phyloP scores from a whole-genome alignment of 1,140 invertebrate genomes.

The Drosophila ohnishii region DNA sequence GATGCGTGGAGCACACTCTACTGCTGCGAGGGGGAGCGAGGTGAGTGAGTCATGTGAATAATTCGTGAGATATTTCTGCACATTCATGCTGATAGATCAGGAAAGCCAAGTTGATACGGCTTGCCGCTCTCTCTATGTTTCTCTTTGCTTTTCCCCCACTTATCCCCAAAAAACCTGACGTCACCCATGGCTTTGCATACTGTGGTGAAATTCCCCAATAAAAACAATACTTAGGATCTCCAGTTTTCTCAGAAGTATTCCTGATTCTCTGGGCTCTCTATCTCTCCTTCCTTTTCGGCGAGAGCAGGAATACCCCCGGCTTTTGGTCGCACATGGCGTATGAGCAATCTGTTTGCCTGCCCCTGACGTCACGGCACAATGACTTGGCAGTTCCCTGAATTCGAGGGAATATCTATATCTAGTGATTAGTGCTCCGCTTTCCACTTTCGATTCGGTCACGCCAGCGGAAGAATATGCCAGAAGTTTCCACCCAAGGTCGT shows the following conservation, averaged over 20 bases:
- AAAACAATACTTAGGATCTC: background rate
- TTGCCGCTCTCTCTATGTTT: slow-evolving; percentile 11
- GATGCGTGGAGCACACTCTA: slow-evolving; percentile 20
- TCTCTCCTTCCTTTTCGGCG: too few species aligned
- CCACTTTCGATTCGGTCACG: slow-evolving; percentile 29
- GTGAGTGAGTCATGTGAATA: slow-evolving; percentile 44
- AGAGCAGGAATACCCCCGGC: slow-evolving; percentile 32
- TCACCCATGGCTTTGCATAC: slow-evolving; percentile 28
- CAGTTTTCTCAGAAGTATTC: background rate
- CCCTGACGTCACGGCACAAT: slow-evolving; percentile 33
- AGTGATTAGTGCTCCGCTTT: slow-evolving; percentile 31
- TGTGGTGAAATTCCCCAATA: slow-evolving; percentile 42
- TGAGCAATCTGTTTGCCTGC: slow-evolving; percentile 35
- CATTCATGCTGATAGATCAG: slow-evolving; percentile 54
- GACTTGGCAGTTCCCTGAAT: slow-evolving; percentile 5
- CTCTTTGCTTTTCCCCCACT: background rate
- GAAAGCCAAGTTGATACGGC: slow-evolving; percentile 32
- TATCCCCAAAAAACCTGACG: slow-evolving; percentile 17
- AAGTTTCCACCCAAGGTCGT: slow-evolving; percentile 43
- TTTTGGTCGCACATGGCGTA: slow-evolving; percentile 26
- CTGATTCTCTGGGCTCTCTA: background rate
- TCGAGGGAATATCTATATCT: slow-evolving; percentile 19
- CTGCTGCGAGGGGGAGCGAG: background rate
- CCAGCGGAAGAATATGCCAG: slow-evolving; percentile 31
- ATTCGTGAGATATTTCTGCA: slow-evolving; percentile 50